phyloP scores from a whole-genome alignment of 2,113 vertebrate genomes.

The Scytalopus superciliaris region DNA sequence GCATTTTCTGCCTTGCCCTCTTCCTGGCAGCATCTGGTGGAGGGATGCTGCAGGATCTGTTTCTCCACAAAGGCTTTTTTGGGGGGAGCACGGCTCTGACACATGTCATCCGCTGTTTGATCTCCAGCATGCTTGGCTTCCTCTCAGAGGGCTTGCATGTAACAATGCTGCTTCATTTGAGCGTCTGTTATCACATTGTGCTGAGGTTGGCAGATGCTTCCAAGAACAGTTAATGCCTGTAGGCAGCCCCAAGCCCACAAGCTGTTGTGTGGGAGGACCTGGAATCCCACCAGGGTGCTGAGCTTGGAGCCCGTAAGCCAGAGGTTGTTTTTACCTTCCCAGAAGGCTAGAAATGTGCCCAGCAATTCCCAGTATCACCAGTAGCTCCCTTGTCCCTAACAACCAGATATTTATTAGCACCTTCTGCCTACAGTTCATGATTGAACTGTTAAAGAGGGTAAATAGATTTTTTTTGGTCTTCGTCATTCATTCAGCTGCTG shows the following conservation, averaged over 20 bases:
- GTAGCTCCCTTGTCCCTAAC: background rate
- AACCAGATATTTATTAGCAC: background rate
- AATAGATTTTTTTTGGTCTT: background rate
- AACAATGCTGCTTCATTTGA: slow-evolving; percentile 11
- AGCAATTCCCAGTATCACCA: background rate
- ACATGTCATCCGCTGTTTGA: slow-evolving; percentile 28
- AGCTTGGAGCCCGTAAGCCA: background rate
- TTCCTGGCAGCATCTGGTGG: background rate
- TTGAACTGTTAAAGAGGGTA: background rate
- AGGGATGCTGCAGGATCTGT: background rate
- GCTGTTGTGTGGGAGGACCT: background rate
- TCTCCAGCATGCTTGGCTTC: slow-evolving; percentile 13
- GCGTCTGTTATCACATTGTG: slow-evolving; percentile 23
- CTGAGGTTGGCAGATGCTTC: slow-evolving; percentile 35
- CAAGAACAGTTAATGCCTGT: slow-evolving; percentile 43
- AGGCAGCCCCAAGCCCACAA: background rate
- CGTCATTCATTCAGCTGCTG: background rate
- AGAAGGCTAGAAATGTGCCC: background rate
- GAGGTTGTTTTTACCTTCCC: background rate
- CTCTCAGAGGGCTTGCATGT: background rate
- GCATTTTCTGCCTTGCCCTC: background rate
- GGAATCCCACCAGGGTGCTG: background rate
- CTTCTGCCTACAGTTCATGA: background rate
- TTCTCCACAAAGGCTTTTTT: background rate
- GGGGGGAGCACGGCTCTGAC: background rate